Evolutionary conservation across 2,113 vertebrate species (phyloP).

Genomic region (Ramphastos sulfuratus): DNA sequence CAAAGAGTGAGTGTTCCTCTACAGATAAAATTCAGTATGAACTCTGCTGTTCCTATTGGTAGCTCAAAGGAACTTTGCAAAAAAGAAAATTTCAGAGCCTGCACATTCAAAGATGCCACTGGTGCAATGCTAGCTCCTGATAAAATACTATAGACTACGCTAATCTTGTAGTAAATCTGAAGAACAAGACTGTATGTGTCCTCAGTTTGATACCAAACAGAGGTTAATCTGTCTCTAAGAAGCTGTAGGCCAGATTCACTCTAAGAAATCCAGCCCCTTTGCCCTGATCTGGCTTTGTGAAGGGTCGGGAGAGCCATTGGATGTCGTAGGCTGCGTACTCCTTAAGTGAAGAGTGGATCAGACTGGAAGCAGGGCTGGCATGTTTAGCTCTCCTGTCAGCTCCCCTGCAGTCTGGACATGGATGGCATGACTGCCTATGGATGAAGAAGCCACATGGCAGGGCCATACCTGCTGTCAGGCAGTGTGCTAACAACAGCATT

Average conservation of each 20-base stretch:
- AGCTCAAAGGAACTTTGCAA: neutral
- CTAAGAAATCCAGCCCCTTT: conserved; percentile 57
- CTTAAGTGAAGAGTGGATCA: neutral
- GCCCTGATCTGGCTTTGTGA: neutral
- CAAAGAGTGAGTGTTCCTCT: neutral
- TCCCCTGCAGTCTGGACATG: neutral
- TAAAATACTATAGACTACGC: neutral
- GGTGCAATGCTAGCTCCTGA: neutral
- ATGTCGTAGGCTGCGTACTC: neutral
- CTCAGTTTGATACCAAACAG: conserved; percentile 33
- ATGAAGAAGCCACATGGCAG: neutral
- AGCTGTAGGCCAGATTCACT: conserved; percentile 41
- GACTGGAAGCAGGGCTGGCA: neutral
- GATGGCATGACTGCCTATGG: rapidly evolving
- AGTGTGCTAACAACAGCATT: rapidly evolving
- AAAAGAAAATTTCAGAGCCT: neutral
- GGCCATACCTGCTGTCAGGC: neutral
- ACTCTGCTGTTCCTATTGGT: neutral
- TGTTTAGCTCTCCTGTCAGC: neutral
- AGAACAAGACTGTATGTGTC: conserved; percentile 18
- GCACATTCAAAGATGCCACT: neutral
- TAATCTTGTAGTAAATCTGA: conserved; percentile 51
- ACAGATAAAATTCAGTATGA: neutral
- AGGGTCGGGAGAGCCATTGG: neutral
- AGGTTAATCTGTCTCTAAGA: conserved; percentile 65